Base-by-base conservation (phyloP, 2,797 vertebrate genomes). In the Acridotheres tristis region DNA sequence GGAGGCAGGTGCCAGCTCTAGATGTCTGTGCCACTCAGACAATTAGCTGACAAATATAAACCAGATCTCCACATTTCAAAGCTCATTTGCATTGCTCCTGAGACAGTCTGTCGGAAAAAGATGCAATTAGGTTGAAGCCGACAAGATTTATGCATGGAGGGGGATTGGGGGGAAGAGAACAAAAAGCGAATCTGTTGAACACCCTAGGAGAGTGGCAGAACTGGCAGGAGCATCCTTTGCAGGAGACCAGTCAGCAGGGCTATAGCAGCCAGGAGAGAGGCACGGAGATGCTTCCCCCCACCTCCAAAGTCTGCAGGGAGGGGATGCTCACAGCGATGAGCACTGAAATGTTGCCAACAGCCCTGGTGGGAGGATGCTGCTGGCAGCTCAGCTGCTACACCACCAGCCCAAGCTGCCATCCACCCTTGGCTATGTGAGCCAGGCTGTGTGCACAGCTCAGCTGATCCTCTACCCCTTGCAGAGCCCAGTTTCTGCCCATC, bases 1-100 rank as follows among this genome's bases (percentile, higher is more conserved):
- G 63, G 42, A 96, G 90, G 82, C 92, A 95, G 85, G 40, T 94
- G 82, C 75, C 79, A 90, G 72, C 75, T 82, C 58, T 82, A 91
- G 79, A 75, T 76, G 69, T 67, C 85, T 93, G 79, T 90, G 80
- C 72, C 87, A 89, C 81, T 86, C 74, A 85, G 74, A 62, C 76
- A 91, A 95, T 91, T 93, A 96, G n/a, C 90, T 86, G 92, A 94
- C 93, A 97, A 96, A 92, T 84, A 96, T 66, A 96, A 93, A 78
- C n/a, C 92, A 96, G 87, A 81, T 85, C 88, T 95, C 75, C 79
- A 55, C 78, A 88, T 80, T 93, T 78, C 65, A 85, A 83, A 95
- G 63, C 74, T 96, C 84, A 94, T 96, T 97, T 97, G 73, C 96
- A 97, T 96, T 88, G 88, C 85, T 96, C 82, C 90, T 73, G 90